phyloP scores from a whole-genome alignment of 2,797 vertebrate genomes.

The Enteromius treurensis region DNA sequence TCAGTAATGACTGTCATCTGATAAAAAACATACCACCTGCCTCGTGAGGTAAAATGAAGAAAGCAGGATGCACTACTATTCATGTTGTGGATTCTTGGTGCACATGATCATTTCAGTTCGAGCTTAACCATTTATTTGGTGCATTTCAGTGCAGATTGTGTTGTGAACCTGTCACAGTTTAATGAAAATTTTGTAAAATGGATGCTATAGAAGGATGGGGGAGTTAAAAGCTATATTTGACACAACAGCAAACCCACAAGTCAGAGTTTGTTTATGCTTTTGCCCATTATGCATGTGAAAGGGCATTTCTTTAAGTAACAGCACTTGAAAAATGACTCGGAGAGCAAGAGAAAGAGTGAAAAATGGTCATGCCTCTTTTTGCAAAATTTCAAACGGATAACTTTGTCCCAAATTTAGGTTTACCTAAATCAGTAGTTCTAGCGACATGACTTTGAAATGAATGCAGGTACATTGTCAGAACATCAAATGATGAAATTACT shows the following conservation, averaged over 20 bases:
- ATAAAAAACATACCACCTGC: not conserved
- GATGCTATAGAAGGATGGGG: not conserved
- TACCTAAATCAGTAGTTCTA: not conserved
- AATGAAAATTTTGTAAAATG: slow-evolving; percentile 2
- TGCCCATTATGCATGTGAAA: not conserved
- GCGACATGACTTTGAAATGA: not conserved
- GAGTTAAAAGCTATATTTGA: not conserved
- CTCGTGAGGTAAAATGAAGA: too few relatives aligned
- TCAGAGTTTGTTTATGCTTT: not conserved
- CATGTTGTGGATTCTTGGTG: not conserved
- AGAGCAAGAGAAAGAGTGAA: not conserved
- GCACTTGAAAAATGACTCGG: too few relatives aligned
- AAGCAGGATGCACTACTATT: slow-evolving; percentile 4
- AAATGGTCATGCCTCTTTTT: not conserved
- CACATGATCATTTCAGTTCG: not conserved
- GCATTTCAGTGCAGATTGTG: not conserved
- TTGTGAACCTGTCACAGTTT: slow-evolving; percentile 6
- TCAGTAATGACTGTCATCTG: not conserved
- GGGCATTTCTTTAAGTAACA: not conserved
- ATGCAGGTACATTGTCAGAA: not conserved
- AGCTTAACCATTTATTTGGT: not conserved
- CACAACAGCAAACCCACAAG: not conserved
- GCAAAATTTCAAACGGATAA: not conserved
- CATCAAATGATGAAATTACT: not conserved
- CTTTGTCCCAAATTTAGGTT: not conserved